Evolutionary conservation across 37 sponge, comb jelly and placozoan species (phyloP).

Genomic region (Halisarca cf. caerulea): DNA sequence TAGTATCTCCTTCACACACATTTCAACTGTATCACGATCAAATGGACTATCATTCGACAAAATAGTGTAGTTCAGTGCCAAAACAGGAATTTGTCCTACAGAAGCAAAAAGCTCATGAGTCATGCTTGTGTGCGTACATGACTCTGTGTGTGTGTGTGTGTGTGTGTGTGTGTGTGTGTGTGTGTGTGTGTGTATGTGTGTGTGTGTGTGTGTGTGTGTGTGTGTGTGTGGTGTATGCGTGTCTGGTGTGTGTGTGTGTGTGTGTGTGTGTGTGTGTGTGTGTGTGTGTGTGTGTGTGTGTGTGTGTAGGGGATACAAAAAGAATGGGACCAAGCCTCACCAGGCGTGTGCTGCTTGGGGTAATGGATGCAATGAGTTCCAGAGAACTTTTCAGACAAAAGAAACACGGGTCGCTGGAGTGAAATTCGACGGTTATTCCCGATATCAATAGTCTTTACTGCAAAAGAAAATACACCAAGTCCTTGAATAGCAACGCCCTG

Average conservation of each 20-base stretch:
- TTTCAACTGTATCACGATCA: slow-evolving; percentile 74
- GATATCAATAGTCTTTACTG: slow-evolving; percentile 60
- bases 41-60: slow-evolving; percentile 65
- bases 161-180: background rate
- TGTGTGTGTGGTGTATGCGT: too few relatives aligned
- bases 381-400: slow-evolving; percentile 84
- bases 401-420: slow-evolving; percentile 81
- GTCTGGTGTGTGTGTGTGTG: too few relatives aligned
- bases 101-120: background rate
- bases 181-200: background rate
- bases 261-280: too few relatives aligned
- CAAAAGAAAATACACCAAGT: slow-evolving; percentile 82
- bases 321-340: slow-evolving; percentile 23
- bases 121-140: background rate
- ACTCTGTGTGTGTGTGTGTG: background rate
- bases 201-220: too few relatives aligned
- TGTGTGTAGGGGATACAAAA: background rate
- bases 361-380: slow-evolving; percentile 66
- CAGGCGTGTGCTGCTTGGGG: slow-evolving; percentile 67
- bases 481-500: slow-evolving; percentile 82
- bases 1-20: slow-evolving; percentile 73
- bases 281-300: too few relatives aligned
- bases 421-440: slow-evolving; percentile 66
- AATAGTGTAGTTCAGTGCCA: slow-evolving; percentile 75
- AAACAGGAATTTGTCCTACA: slow-evolving; percentile 79